Evolutionary conservation across 1,140 invertebrate species (phyloP).

Genomic region (Asobara japonica): DNA sequence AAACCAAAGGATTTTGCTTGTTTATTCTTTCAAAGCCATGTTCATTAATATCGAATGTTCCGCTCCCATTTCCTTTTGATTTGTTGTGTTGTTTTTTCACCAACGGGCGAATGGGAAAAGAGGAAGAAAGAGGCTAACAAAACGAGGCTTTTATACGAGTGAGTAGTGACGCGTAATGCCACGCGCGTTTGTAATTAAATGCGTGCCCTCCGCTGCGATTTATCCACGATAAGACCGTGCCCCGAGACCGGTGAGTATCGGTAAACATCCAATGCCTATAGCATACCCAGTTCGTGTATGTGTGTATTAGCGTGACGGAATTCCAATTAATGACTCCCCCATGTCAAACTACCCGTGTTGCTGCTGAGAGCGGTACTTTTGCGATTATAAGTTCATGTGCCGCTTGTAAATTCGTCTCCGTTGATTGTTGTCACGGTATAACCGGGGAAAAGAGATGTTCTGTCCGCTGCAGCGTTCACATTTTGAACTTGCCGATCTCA

Average conservation of each 20-base stretch:
- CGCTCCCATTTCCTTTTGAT: background rate
- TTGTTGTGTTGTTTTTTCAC: background rate
- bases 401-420: background rate
- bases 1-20: background rate
- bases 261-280: background rate
- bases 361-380: background rate
- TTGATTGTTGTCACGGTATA: no score
- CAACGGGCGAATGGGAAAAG: background rate
- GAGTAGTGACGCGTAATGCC: constrained; percentile 10
- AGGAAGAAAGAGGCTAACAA: background rate
- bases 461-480: no score
- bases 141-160: background rate
- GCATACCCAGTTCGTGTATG: background rate
- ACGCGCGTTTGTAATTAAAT: constrained; percentile 16
- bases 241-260: background rate
- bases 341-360: constrained; percentile 12
- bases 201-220: constrained; percentile 7
- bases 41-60: background rate
- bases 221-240: constrained; percentile 1
- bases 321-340: constrained; percentile 11
- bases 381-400: background rate
- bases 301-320: constrained; percentile 13
- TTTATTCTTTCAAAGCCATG: background rate
- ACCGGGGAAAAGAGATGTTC: no score
- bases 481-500: no score